Evolutionary conservation across 2,797 vertebrate species (phyloP).

Genomic region (Pteropus rufus): DNA sequence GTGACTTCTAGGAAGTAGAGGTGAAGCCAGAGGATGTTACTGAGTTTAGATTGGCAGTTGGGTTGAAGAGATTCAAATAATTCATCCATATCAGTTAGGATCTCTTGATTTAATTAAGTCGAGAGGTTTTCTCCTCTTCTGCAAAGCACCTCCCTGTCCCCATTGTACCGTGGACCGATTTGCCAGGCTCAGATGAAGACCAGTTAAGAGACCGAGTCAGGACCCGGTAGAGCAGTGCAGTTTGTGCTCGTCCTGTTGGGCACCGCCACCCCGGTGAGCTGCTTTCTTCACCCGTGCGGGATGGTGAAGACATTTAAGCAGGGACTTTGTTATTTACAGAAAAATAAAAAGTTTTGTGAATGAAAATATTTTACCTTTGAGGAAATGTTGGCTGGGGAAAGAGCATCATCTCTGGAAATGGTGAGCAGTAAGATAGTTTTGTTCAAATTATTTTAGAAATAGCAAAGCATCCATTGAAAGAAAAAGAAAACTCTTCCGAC

Average conservation of each 20-base stretch:
- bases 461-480: slow-evolving; percentile 31
- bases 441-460: slow-evolving; percentile 45
- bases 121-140: background rate
- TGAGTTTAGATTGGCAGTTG: background rate
- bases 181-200: background rate
- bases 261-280: background rate
- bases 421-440: slow-evolving; percentile 23
- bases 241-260: background rate
- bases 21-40: background rate
- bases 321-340: background rate
- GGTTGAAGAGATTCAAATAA: background rate
- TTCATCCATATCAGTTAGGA: background rate
- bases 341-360: background rate
- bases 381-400: background rate
- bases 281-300: background rate
- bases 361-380: slow-evolving; percentile 21
- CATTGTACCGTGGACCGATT: background rate
- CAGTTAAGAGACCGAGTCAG: background rate
- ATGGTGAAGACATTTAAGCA: background rate
- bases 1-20: background rate
- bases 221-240: background rate
- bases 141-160: background rate
- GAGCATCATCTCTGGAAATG: background rate
- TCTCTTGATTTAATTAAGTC: background rate
- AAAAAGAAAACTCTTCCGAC: slow-evolving; percentile 28